Base-by-base conservation (phyloP, 2,888 invertebrate genomes). In the Galerucella pusilla region DNA sequence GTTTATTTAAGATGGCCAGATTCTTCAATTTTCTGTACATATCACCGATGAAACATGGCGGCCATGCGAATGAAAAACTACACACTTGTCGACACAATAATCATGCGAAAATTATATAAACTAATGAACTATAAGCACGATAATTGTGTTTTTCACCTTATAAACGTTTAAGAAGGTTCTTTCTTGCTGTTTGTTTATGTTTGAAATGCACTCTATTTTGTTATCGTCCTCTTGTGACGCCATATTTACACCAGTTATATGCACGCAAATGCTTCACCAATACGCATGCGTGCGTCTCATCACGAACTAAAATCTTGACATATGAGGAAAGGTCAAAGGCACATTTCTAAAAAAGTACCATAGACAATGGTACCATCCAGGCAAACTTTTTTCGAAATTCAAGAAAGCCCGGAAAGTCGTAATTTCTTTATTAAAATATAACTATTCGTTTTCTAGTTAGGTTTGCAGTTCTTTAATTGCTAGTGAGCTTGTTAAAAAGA, bases 191-290 rank as follows among this genome's bases (percentile, higher is more conserved):
- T 83, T 85, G 84, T 85, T 85, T 84, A 85, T 83, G 82, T 85
- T 84, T 83, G 83, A 82, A 84, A 83, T 84, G 84, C 83, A 85
- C 84, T 84, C 85, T 80, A 83, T 83, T 85, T 86, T 86, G 84
- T 86, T 87, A 85, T 85, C 85, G 83, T 86, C 87, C 83, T 85
- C 86, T 81, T 84, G 83, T 80, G 86, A 86, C 87, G 87, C 87
- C 87, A 87, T 87, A 86, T 87, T 87, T 86, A 86, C 85, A 85
- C 84, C 81, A 84, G 79, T 80, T 82, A 77, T 77, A 78, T 81
- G 80, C 83, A 84, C 83, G 83, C 84, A 84, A 79, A 83, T 81
- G 80, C 80, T 79, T 28, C 49, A 28, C 28, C 42, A 73, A 45
- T 80, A 68, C 81, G 81, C 79, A 75, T 77, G 79, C 78, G 75